Percentiles rank a stretch among this genome's conserved stretches.
Conservation (phyloP, 1,140 invertebrate genomes). For the Hycleus phaleratus region DNA sequence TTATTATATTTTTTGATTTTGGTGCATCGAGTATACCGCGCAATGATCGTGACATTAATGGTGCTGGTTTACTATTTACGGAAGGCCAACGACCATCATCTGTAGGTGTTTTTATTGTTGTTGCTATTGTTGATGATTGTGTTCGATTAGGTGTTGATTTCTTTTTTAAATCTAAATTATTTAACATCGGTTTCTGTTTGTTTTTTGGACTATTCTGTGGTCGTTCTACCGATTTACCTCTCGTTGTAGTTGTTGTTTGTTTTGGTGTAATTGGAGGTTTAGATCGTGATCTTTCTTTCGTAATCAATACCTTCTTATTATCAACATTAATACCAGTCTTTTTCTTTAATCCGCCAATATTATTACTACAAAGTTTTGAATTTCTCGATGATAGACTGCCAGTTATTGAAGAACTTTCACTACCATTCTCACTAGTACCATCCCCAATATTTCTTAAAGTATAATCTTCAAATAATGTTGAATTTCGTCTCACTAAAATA, state of each 20-base stretch:
- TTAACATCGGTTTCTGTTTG: slow-evolving; percentile 21
- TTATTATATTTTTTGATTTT: slow-evolving; percentile 21
- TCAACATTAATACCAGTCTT: slow-evolving; percentile 20
- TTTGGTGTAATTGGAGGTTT: slow-evolving; percentile 45
- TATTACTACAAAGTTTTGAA: slow-evolving; percentile 19
- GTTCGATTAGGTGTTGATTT: slow-evolving; percentile 14
- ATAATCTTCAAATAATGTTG: slow-evolving; percentile 41
- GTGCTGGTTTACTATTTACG: slow-evolving; percentile 35
- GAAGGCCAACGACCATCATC: slow-evolving; percentile 63
- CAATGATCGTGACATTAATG: slow-evolving; percentile 34
- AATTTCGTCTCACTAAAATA: slow-evolving; percentile 44
- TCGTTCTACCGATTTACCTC: slow-evolving; percentile 35
- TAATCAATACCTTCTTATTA: slow-evolving; percentile 39
- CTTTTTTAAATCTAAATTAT: slow-evolving; percentile 28
- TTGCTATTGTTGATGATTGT: slow-evolving; percentile 7
- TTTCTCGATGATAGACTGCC: slow-evolving; percentile 39
- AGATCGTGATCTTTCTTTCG: slow-evolving; percentile 26
- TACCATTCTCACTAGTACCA: slow-evolving; percentile 60
- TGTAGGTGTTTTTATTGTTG: slow-evolving; percentile 47
- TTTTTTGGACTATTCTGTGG: slow-evolving; percentile 8
- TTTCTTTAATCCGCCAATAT: slow-evolving; percentile 36
- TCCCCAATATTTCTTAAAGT: slow-evolving; percentile 41
- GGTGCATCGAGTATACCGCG: slow-evolving; percentile 22
- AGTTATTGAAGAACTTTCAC: slow-evolving; percentile 63
- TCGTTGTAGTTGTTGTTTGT: slow-evolving; percentile 48